Conservation (phyloP, 2,888 invertebrate genomes). For the Gortyna flavago region DNA sequence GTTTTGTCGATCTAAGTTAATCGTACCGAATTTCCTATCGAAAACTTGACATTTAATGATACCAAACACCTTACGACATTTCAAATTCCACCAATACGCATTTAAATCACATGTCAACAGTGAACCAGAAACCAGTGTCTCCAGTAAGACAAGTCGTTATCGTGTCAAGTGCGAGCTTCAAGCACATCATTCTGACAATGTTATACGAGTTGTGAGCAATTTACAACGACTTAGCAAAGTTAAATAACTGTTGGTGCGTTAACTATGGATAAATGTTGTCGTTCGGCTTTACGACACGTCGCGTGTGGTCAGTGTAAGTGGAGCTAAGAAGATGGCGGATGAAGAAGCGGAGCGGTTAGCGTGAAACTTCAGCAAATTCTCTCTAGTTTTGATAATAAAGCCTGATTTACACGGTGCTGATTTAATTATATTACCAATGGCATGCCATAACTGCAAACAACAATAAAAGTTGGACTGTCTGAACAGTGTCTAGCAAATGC, state of each 20-base stretch:
- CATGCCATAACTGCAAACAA: background rate
- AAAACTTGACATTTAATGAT: background rate
- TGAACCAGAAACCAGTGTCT: slow-evolving; percentile 29
- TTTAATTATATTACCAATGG: background rate
- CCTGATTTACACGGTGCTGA: too few relatives aligned
- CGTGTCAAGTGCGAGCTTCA: slow-evolving; percentile 47
- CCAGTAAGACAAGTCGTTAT: slow-evolving; percentile 50
- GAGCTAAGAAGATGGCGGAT: slow-evolving; percentile 54
- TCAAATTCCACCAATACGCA: slow-evolving; percentile 16
- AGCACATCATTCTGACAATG: slow-evolving; percentile 49
- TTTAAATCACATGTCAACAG: slow-evolving; percentile 53
- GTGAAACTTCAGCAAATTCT: background rate
- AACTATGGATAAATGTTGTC: slow-evolving; percentile 83
- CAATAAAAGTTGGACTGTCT: background rate
- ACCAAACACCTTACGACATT: slow-evolving; percentile 7
- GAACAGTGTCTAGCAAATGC: too few relatives aligned
- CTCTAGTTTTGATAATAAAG: background rate
- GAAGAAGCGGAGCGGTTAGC: slow-evolving; percentile 1
- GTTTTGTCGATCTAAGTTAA: background rate
- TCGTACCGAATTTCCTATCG: background rate
- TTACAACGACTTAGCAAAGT: slow-evolving; percentile 61
- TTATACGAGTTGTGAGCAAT: slow-evolving; percentile 56
- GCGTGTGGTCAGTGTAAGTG: slow-evolving; percentile 78
- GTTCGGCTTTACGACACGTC: slow-evolving; percentile 80
- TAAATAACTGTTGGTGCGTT: slow-evolving; percentile 66